Evolutionary conservation across 2,113 vertebrate species (phyloP), one percentile per base, ranked within the genome.

Genomic region (Eptesicus fuscus): DNA sequence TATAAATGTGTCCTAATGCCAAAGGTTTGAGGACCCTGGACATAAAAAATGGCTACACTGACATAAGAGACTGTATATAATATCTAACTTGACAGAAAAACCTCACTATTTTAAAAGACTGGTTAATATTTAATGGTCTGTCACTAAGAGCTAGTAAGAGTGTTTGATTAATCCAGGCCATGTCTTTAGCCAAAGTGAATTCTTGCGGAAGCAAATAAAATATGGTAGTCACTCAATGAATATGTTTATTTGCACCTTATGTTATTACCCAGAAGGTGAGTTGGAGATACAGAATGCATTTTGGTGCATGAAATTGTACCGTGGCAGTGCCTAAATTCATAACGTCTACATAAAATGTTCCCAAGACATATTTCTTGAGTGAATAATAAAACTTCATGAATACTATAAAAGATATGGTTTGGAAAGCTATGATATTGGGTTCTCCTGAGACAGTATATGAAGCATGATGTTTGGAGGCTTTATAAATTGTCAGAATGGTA

Each of bases 331-430:
- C 61, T 84, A 61, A 87, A 90, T 76, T 53, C 10, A 86, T 83
- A 67, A 7, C 4, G 70, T 73, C 28, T 32, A 80, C 7, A 61
- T 86, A 84, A 92, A 79, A 20, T 83, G 16, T 83, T 70, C n/a
- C 71, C n/a, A 90, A 78, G 35, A 42, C 3, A 13, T 49, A 53
- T 79, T 76, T 92, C 70, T 86, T 92, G 40, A 95, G 49, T 42
- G 35, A 78, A 88, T 77, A 95, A 92, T 79, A 88, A 87, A 96
- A n/a, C 42, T 35, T 91, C 28, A 79, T 47, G 44, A 95, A 49
- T 94, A 80, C 25, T n/a, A 22, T 37, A 61, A 92, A 97, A 76
- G 25, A 79, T 56, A 51, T 40, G 23, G 12, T 65, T 84, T 94
- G 37, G 65, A 87, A 96, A 79, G 37, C 30, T 44, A n/a, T 44